Conservation (phyloP, 2,113 vertebrate genomes). For the Thermophis baileyi region DNA sequence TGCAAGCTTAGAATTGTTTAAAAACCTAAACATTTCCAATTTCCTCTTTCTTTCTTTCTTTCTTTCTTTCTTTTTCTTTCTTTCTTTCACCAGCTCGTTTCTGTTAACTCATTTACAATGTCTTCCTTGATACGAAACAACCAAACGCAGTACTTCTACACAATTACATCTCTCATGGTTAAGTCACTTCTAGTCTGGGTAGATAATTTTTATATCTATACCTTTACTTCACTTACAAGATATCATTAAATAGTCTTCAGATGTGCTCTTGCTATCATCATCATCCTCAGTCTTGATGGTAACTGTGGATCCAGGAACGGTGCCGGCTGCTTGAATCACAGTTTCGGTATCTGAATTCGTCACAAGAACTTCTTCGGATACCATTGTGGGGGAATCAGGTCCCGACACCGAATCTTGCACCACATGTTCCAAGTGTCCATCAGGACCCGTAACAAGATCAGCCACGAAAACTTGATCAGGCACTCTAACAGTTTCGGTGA, state of each 20-base stretch:
- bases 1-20: not conserved
- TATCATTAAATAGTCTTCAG: conserved; percentile 99
- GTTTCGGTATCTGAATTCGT: conserved; percentile 84
- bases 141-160: not conserved
- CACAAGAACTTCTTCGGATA: conserved; percentile 92
- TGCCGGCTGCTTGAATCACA: conserved; percentile 81
- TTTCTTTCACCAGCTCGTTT: not conserved
- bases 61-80: too few relatives aligned
- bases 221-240: conserved; percentile 82
- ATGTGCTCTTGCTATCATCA: conserved; percentile 84
- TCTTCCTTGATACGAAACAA: not conserved
- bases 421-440: conserved; percentile 86
- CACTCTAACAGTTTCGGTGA: conserved; percentile 75
- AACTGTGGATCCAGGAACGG: conserved; percentile 81
- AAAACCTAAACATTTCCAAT: not conserved
- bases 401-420: conserved; percentile 76
- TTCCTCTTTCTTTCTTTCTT: not conserved
- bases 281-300: conserved; percentile 91
- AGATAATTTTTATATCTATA: conserved; percentile 21
- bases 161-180: conserved; percentile 12
- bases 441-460: conserved; percentile 86
- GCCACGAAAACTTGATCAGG: conserved; percentile 95
- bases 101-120: not conserved
- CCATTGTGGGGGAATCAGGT: conserved; percentile 77
- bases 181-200: conserved; percentile 36